Evolutionary conservation across 2,888 invertebrate species (phyloP).

Genomic region (Erebia palarica): DNA sequence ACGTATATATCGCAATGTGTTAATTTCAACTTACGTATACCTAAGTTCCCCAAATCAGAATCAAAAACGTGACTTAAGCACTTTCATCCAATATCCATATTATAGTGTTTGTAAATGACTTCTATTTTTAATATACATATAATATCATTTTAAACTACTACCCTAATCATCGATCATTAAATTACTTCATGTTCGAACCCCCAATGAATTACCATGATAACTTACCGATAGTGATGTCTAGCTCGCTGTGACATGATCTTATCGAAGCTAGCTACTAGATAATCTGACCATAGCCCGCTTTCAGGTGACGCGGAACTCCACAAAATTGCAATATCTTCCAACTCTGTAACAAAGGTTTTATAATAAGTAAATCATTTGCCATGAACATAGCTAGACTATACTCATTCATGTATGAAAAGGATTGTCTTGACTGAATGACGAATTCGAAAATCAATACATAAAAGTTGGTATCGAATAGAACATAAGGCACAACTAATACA

Average conservation of each 20-base stretch:
- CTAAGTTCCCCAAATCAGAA: too few species aligned
- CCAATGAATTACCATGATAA: background rate
- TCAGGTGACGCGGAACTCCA: constrained; percentile 90
- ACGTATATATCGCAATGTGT: too few species aligned
- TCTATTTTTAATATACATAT: too few species aligned
- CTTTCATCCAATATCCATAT: too few species aligned
- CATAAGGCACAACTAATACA: background rate
- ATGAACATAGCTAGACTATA: background rate
- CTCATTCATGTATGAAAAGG: background rate
- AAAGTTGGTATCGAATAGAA: background rate
- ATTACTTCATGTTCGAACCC: background rate
- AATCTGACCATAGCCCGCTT: constrained; percentile 90
- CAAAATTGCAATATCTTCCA: constrained; percentile 92
- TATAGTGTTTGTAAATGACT: too few species aligned
- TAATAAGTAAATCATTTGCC: too few species aligned
- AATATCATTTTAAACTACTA: too few species aligned
- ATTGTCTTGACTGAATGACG: background rate
- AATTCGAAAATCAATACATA: background rate
- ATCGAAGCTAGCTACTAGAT: constrained; percentile 91
- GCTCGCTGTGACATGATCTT: constrained; percentile 92
- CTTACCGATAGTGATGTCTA: constrained; percentile 89
- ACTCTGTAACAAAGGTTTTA: constrained; percentile 71
- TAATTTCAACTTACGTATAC: too few species aligned
- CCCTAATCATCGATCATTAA: too few species aligned
- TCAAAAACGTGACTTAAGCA: too few species aligned